These are phyloP conservation scores for Scaptomyza pallida DNA, from an alignment of 1,140 invertebrate species.

Conservation along the genomic window DNA sequence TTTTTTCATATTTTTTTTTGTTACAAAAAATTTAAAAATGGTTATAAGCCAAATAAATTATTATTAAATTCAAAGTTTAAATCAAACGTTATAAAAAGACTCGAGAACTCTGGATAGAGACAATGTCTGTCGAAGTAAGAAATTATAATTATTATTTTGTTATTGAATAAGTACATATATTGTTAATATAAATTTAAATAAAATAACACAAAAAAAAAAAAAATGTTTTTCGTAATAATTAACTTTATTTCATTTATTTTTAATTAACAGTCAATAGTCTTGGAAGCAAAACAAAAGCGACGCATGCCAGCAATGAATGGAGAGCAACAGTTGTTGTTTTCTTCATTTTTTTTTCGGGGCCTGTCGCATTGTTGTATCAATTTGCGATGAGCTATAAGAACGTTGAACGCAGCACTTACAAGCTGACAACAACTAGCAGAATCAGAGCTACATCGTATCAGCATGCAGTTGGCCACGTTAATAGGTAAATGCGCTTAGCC, in stretches of 20 bases:
- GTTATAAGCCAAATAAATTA: too few species aligned
- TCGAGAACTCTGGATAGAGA: too few species aligned
- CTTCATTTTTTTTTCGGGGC: not conserved
- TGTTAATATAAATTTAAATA: too few species aligned
- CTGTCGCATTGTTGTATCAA: conserved; percentile 16
- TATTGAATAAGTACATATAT: too few species aligned
- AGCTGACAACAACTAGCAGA: not conserved
- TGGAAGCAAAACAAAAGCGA: conserved; percentile 11
- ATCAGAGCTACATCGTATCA: not conserved
- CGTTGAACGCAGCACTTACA: not conserved
- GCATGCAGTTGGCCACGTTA: conserved; percentile 24
- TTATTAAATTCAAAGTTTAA: too few species aligned
- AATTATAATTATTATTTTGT: too few species aligned
- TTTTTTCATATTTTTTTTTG: too few species aligned
- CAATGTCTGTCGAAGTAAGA: too few species aligned
- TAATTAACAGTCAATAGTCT: conserved; percentile 4
- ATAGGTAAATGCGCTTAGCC: conserved; percentile 2
- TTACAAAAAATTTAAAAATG: too few species aligned
- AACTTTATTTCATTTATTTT: not conserved
- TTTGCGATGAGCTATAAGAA: conserved; percentile 18
- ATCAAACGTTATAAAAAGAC: too few species aligned
- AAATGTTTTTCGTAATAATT: too few species aligned
- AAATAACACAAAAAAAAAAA: too few species aligned
- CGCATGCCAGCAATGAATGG: conserved; percentile 27
- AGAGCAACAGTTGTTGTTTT: conserved; percentile 15